Evolutionary conservation across 2,797 vertebrate species (phyloP).

Genomic region (Tauraco hartlaubi): DNA sequence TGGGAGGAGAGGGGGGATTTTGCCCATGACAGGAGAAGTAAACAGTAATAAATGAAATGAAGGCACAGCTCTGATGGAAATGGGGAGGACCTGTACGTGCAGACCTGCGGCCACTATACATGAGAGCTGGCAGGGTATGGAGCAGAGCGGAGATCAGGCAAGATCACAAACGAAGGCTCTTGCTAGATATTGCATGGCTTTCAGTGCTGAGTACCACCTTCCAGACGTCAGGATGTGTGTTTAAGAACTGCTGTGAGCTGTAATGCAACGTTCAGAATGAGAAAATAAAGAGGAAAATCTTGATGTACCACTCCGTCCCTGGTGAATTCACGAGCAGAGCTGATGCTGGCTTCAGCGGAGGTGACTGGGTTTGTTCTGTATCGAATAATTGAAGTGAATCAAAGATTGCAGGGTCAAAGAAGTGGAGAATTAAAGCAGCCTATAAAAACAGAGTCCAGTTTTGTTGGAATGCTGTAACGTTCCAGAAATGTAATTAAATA

Average conservation of each 20-base stretch:
- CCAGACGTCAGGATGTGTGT: background rate
- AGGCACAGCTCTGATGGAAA: background rate
- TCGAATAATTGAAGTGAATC: background rate
- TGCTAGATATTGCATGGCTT: accelerated
- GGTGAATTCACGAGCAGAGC: background rate
- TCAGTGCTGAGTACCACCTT: background rate
- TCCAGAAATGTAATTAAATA: constrained; percentile 60
- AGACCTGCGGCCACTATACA: background rate
- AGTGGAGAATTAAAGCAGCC: background rate
- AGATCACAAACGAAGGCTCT: background rate
- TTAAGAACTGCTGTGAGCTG: background rate
- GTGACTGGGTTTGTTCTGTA: background rate
- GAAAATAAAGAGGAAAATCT: background rate
- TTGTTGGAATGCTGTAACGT: background rate
- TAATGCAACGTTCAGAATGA: background rate
- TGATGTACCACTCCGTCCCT: background rate
- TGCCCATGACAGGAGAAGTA: background rate
- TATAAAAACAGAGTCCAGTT: background rate
- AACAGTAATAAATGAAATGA: background rate
- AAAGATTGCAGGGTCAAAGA: background rate
- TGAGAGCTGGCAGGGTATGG: background rate
- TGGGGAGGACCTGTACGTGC: background rate
- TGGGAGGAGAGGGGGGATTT: background rate
- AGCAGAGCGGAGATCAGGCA: background rate
- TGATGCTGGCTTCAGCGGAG: background rate